Evolutionary conservation across 2,797 vertebrate genomes (phyloP), one percentile per base, ranked within the genome.

Genomic region (Sebastolobus alascanus): DNA sequence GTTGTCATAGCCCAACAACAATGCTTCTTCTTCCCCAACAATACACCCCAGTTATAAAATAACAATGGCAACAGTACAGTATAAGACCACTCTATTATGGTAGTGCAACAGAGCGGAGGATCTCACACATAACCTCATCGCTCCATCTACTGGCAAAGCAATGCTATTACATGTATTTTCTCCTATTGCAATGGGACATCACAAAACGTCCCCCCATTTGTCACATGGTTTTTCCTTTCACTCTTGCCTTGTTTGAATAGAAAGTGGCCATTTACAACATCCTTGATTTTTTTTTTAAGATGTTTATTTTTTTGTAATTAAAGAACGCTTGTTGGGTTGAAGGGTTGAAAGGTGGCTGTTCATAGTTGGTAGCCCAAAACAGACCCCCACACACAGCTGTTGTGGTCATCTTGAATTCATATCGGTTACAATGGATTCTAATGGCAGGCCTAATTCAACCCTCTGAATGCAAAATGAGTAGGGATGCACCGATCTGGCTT

Each of bases 111-210:
- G 5, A 25, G 16, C 46, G 37, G 5, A 37, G 31, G n/a, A 18
- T 3, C 46, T 74, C 33, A 46, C 33, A 16, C 35, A 9, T 13
- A 9, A 46, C 14, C 6, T 22, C 20, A 61, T 6, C 54, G 71
- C 81, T 0, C 81, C 81, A 71, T 61, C 85, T 84, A 55, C 25
- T 76, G 86, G 56, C 59, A 10, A 16, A 54, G 14, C 2, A 22
- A 60, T 58, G 20, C 8, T 9, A 79, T 20, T 5, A 10, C 65
- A 61, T 3, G 2, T 13, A 7, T 33, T 38, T 14, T 67, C 2
- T 29, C 27, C 1, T 1, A 1, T 4, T 66, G n/a, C 10, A 61
- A 55, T 9, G 20, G 4, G 70, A 33, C 6, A 20, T 2, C 7
- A 58, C 1, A n/a, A 14, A 16, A 60, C 4, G 10, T 3, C 27